phyloP scores from a whole-genome alignment of 2,797 vertebrate genomes.

The Nannoperca obscura region DNA sequence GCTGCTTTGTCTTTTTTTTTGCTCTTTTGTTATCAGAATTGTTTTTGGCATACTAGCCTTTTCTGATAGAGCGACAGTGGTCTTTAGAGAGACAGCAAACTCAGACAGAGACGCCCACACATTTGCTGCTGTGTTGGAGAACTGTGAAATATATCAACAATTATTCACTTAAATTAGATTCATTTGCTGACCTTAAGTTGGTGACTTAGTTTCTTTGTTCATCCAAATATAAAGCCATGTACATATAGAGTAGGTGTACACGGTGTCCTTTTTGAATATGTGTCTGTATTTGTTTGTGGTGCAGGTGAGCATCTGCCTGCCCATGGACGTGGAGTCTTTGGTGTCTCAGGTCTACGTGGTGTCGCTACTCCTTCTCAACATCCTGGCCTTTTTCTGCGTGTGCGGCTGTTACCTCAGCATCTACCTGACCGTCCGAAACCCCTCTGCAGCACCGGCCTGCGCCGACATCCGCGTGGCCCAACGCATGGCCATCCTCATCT shows the following conservation, averaged over 20 bases:
- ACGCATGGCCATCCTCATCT: constrained; percentile 96
- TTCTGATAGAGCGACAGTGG: not conserved
- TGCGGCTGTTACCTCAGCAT: constrained; percentile 94
- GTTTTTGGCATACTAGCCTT: too few relatives aligned
- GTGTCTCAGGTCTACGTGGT: constrained; percentile 91
- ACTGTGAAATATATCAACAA: not conserved
- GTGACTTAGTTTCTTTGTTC: not conserved
- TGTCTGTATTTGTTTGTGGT: constrained; percentile 16
- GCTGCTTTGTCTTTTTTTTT: not conserved
- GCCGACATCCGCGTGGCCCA: constrained; percentile 93
- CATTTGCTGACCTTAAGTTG: not conserved
- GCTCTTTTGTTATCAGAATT: not conserved
- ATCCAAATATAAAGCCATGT: not conserved
- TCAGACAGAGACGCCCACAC: not conserved
- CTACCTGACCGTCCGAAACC: constrained; percentile 93
- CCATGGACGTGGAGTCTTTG: constrained; percentile 93
- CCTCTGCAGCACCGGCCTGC: constrained; percentile 85
- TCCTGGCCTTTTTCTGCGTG: constrained; percentile 91
- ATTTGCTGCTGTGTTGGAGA: not conserved
- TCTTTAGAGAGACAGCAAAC: not conserved
- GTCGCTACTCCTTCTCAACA: constrained; percentile 91
- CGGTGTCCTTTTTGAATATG: not conserved
- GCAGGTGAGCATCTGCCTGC: constrained; percentile 95
- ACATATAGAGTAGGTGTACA: not conserved
- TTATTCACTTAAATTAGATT: not conserved